Conservation (phyloP, 2,888 invertebrate genomes). For the Trachelus iudaicus region DNA sequence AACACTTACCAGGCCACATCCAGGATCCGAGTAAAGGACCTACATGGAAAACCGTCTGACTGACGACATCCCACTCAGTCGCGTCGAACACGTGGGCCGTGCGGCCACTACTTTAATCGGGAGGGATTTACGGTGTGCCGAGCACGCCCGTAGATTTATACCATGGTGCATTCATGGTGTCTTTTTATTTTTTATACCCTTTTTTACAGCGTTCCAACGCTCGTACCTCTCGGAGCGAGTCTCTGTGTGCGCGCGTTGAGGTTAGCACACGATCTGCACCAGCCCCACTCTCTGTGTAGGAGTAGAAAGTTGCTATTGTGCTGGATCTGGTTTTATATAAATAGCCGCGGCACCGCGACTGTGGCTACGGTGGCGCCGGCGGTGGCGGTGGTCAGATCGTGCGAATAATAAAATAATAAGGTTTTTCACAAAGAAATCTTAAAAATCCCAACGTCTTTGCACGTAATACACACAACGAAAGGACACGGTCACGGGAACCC, state of each 20-base stretch:
- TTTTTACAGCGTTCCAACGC: background rate
- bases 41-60: background rate
- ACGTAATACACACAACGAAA: background rate
- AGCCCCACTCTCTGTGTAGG: constrained; percentile 47
- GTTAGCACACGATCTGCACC: constrained; percentile 16
- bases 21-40: background rate
- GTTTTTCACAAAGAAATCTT: constrained; percentile 1
- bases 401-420: constrained; percentile 39
- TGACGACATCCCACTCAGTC: background rate
- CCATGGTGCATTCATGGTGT: constrained; percentile 21
- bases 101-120: constrained; percentile 1
- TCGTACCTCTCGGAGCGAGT: background rate
- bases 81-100: background rate
- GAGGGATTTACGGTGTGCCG: constrained; percentile 26
- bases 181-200: constrained; percentile 21
- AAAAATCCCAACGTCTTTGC: background rate
- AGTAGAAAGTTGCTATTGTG: constrained; percentile 63
- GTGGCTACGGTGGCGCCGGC: constrained; percentile 27
- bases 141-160: constrained; percentile 28
- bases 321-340: constrained; percentile 63
- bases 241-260: background rate
- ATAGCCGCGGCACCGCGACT: constrained; percentile 44
- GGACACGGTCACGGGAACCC: background rate
- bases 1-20: background rate
- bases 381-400: constrained; percentile 8